Evolutionary conservation across 2,113 vertebrate species (phyloP), one percentile per base, ranked within the genome.

Genomic region (Rhynchopsitta pachyrhyncha): DNA sequence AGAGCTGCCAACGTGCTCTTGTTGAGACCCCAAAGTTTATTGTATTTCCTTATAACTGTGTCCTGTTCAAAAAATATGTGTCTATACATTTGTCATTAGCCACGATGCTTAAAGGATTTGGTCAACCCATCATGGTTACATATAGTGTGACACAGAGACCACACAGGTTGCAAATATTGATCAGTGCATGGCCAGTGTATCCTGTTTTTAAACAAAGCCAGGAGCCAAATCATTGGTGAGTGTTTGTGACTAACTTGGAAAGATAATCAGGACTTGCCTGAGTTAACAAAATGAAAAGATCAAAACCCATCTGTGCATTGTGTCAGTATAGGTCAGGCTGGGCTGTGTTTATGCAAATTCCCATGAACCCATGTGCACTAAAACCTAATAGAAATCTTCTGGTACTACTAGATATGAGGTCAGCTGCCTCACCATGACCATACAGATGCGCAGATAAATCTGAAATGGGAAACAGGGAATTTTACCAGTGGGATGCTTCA

Each of bases 51-150:
- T 75, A 55, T 23, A 55, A 62, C 6, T 42, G 10, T 35, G 46
- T 64, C 68, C 25, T 62, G 49, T 47, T 46, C 0, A 44, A 77
- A 81, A 60, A 83, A 78, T 20, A 2, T 23, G 29, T n/a, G 28
- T 70, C 18, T 69, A 11, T 57, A n/a, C 8, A 28, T 64, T 67
- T 83, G 28, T 35, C 24, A 15, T 75, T 59, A 59, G 35, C 28
- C 25, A 29, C 17, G 25, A 35, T 67, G 31, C 25, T 67, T 66
- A 71, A 77, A 73, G 53, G 25, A 67, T 76, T 88, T 83, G 46
- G 50, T 81, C 41, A 88, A 13, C 10, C 0, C 1, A 15, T 76
- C 49, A 35, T 0, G 2, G 49, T 44, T 57, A 19, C 0, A 0
- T 50, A 35, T 24, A 27, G 11, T 27, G 17, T 62, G 64, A 63